Percentiles rank a stretch among this genome's conserved stretches.
Conservation (phyloP, 1,140 invertebrate genomes). For the Pteromalus puparum region DNA sequence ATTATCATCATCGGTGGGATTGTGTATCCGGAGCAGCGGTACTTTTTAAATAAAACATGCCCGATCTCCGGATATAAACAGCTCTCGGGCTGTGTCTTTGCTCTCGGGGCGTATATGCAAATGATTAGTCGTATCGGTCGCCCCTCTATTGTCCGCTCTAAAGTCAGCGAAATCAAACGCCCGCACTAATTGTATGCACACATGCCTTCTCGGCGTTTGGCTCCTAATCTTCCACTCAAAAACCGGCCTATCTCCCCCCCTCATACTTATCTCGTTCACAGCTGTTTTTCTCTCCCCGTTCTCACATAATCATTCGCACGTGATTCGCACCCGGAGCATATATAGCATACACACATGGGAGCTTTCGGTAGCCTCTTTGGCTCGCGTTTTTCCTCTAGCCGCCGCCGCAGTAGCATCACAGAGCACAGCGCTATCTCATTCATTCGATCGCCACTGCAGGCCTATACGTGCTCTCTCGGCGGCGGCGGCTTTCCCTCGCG, state of each 20-base stretch:
- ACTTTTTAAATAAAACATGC: too few species aligned
- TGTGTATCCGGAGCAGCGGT: too few species aligned
- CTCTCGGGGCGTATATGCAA: neutral
- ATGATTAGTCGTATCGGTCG: too few species aligned
- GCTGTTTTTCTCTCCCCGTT: neutral
- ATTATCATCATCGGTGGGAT: neutral
- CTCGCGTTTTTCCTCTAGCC: neutral
- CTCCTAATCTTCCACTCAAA: too few species aligned
- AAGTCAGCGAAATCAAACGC: too few species aligned
- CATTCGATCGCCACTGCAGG: neutral
- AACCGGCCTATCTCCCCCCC: neutral
- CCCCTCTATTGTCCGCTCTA: too few species aligned
- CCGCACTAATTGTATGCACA: too few species aligned
- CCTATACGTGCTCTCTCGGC: neutral
- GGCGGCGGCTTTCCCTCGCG: slow-evolving; percentile 43
- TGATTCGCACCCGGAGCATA: neutral
- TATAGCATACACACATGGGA: too few species aligned
- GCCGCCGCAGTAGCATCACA: too few species aligned
- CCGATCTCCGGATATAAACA: too few species aligned
- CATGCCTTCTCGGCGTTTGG: too few species aligned
- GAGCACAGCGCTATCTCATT: neutral
- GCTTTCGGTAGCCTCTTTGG: neutral
- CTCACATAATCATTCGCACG: neutral
- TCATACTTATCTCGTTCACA: neutral
- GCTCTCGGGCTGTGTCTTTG: neutral